A percentile compares a stretch with the other conserved stretches of the same genome.
Evolutionary conservation across 2,797 vertebrate species (phyloP).

Genomic region (Pygocentrus nattereri): DNA sequence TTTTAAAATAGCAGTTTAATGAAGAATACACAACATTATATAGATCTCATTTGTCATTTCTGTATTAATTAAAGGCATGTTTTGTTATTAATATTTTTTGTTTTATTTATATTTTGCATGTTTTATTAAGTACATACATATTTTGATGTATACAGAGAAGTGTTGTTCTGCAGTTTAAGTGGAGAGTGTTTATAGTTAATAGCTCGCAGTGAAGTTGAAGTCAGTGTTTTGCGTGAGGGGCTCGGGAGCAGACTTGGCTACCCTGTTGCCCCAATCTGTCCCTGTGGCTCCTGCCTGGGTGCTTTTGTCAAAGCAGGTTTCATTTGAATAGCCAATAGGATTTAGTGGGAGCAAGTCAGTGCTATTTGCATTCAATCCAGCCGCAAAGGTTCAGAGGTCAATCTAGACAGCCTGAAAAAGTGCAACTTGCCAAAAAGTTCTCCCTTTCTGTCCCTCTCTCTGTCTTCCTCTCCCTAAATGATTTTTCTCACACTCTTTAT

Average conservation of each 20-base stretch:
- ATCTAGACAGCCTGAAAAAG: slow-evolving; percentile 88
- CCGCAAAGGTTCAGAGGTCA: slow-evolving; percentile 93
- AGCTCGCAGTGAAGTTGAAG: neutral
- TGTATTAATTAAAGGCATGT: too few species aligned
- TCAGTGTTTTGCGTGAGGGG: slow-evolving; percentile 13
- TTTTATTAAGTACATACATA: neutral
- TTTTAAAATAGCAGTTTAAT: too few species aligned
- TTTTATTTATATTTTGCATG: too few species aligned
- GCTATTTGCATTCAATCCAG: slow-evolving; percentile 95
- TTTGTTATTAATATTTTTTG: too few species aligned
- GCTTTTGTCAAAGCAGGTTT: slow-evolving; percentile 74
- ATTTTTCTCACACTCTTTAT: slow-evolving; percentile 5
- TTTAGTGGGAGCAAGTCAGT: slow-evolving; percentile 89
- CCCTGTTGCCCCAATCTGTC: slow-evolving; percentile 67
- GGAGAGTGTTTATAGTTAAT: neutral
- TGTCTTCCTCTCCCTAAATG: neutral
- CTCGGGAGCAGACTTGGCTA: neutral
- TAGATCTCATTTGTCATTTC: too few species aligned
- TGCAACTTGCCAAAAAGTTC: slow-evolving; percentile 78
- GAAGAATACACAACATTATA: too few species aligned
- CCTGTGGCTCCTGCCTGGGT: slow-evolving; percentile 23
- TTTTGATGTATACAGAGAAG: neutral
- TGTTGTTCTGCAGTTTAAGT: neutral
- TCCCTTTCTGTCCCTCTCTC: slow-evolving; percentile 49
- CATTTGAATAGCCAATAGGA: slow-evolving; percentile 83